These are phyloP conservation scores for Myripristis murdjan DNA, from an alignment of 2,797 vertebrate genomes.

Conservation along the genomic window DNA sequence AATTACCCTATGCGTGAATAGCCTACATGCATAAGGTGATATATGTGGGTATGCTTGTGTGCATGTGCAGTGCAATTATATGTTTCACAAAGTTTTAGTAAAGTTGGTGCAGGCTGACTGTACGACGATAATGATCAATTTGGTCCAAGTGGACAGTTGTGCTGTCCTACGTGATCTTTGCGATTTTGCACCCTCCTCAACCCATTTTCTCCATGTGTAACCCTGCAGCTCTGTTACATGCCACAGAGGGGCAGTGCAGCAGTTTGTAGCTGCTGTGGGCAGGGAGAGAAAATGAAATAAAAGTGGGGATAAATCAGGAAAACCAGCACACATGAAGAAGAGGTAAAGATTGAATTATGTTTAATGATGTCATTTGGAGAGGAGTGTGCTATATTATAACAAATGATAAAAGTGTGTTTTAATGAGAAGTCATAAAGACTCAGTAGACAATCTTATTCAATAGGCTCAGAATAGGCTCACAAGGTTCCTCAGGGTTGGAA, in stretches of 20 bases:
- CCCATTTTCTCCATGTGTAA: conserved; percentile 9
- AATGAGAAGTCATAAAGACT: conserved; percentile 81
- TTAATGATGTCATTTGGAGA: conserved; percentile 83
- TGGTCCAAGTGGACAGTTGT: conserved; percentile 51
- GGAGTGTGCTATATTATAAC: conserved; percentile 81
- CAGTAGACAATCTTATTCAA: conserved; percentile 69
- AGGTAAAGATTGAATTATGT: conserved; percentile 84
- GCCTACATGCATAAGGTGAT: neutral
- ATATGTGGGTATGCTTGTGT: conserved; percentile 18
- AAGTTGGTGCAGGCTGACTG: conserved; percentile 48
- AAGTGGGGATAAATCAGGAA: conserved; percentile 81
- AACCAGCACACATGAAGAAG: conserved; percentile 80
- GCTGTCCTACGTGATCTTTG: conserved; percentile 40
- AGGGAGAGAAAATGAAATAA: conserved; percentile 69
- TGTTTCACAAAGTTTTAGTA: conserved; percentile 41
- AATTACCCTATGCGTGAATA: conserved; percentile 60
- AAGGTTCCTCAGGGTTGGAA: conserved; percentile 67
- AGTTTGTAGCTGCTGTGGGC: conserved; percentile 57
- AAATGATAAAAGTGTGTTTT: conserved; percentile 84
- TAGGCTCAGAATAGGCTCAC: conserved; percentile 59
- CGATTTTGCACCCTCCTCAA: neutral
- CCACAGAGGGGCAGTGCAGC: conserved; percentile 83
- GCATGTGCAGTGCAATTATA: conserved; percentile 27
- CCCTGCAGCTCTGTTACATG: conserved; percentile 43
- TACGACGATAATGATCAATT: conserved; percentile 59